phyloP scores from a whole-genome alignment of 2,888 invertebrate species.

The Heliconius erato region DNA sequence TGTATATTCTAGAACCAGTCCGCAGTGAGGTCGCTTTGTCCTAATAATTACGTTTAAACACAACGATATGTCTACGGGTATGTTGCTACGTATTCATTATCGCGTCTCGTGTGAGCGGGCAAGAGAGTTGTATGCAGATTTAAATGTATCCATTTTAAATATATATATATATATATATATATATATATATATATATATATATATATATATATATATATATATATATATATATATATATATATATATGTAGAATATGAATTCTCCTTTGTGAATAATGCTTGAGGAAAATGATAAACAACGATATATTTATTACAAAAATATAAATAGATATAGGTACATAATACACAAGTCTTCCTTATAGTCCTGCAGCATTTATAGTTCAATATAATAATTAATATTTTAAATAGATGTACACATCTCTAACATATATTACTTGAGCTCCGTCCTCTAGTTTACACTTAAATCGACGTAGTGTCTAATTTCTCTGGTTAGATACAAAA shows the following conservation, averaged over 20 bases:
- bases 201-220: neutral
- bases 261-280: neutral
- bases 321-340: neutral
- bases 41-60: conserved; percentile 47
- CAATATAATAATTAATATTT: neutral
- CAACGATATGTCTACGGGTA: conserved; percentile 37
- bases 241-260: neutral
- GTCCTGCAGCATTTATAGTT: neutral
- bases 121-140: conserved; percentile 10
- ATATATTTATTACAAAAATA: conserved; percentile 1
- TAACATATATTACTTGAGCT: neutral
- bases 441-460: neutral
- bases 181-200: neutral
- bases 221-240: neutral
- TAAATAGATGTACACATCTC: neutral
- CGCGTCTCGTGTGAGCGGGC: conserved; percentile 19
- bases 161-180: neutral
- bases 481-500: neutral
- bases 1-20: conserved; percentile 43
- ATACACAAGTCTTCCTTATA: no score
- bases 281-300: conserved; percentile 4
- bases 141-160: neutral
- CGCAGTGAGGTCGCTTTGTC: conserved; percentile 45
- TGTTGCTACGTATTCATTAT: conserved; percentile 33
- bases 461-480: neutral